Base-by-base conservation (phyloP, 1,140 invertebrate species). In the Heliconius melpomene region DNA sequence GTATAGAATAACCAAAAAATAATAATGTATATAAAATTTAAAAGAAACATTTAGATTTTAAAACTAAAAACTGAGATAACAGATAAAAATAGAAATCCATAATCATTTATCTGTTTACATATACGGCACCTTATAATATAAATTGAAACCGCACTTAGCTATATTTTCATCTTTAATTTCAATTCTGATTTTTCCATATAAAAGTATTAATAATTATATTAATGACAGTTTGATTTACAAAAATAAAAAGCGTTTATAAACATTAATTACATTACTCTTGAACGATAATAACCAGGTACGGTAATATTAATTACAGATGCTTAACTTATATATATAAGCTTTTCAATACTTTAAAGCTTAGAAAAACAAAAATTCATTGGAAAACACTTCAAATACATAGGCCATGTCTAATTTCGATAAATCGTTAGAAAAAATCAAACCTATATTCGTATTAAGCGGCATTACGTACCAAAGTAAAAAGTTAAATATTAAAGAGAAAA, bases 371-470 rank as follows among this genome's bases (percentile, higher is more conserved):
- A 23, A 16, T 66, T 66, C 8, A 54, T 54, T 54, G 20, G 20
- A 18, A 8, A 54, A 54, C 52, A n/a, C 52, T 16, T 16, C 40
- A 46, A 46, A 23, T 60, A 66, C 9, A 16, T 1, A 26, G 5
- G 9, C 23, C 13, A 66, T 66, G 60, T 29, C 26, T 66, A 9
- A 54, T 18, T 78, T 81, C 8, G 73, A 77, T n/a, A 36, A 40
- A 54, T 74, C 76, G 18, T 26, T 78, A 57, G 52, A 80, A 70
- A 74, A 57, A 52, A 36, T 80, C 16, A 46, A 78, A 50, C 38
- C 54, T 52, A 71, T 81, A 54, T 50, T 32, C 18, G 38, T 3
- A 6, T 75, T n/a, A 18, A 46, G 73, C 36, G 76, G 75, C 0
- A 32, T 75, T 2, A 72, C 74, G 1, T 78, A 75, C 18, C 23